Evolutionary conservation across 2,113 vertebrate species (phyloP).

Genomic region (Gymnarchus niloticus): DNA sequence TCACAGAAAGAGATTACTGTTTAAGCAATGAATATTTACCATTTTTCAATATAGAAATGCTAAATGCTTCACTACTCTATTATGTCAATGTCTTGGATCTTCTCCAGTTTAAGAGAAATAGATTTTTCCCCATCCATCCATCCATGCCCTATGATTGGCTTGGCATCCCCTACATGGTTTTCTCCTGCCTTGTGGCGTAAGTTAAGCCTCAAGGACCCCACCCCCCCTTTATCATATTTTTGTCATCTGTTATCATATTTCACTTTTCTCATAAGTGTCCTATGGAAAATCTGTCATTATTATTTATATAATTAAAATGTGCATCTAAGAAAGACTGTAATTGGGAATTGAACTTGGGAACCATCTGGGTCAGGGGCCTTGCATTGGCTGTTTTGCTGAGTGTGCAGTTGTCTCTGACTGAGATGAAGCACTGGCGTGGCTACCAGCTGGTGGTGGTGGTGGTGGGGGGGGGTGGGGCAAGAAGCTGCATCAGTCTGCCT

Average conservation of each 20-base stretch:
- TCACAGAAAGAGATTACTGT: not conserved
- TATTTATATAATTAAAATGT: not conserved
- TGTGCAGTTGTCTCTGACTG: not conserved
- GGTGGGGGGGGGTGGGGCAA: not conserved
- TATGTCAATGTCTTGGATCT: too few relatives aligned
- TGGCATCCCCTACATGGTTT: not conserved
- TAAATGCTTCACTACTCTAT: too few relatives aligned
- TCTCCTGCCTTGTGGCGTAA: not conserved
- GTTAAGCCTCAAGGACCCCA: not conserved
- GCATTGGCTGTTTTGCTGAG: not conserved
- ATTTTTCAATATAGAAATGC: not conserved
- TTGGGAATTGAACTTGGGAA: not conserved
- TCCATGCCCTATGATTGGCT: not conserved
- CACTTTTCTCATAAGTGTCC: not conserved
- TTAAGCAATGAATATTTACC: not conserved
- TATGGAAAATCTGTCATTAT: not conserved
- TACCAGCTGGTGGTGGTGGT: too few relatives aligned
- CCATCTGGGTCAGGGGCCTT: not conserved
- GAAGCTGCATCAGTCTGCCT: not conserved
- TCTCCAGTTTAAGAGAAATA: too few relatives aligned
- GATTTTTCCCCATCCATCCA: not conserved
- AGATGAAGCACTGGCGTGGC: not conserved
- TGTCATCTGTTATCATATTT: too few relatives aligned
- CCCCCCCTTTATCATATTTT: not conserved
- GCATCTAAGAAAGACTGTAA: not conserved